Evolutionary conservation across 2,797 vertebrate genomes (phyloP), one percentile per base, ranked within the genome.

Genomic region (Chiloscyllium punctatum): DNA sequence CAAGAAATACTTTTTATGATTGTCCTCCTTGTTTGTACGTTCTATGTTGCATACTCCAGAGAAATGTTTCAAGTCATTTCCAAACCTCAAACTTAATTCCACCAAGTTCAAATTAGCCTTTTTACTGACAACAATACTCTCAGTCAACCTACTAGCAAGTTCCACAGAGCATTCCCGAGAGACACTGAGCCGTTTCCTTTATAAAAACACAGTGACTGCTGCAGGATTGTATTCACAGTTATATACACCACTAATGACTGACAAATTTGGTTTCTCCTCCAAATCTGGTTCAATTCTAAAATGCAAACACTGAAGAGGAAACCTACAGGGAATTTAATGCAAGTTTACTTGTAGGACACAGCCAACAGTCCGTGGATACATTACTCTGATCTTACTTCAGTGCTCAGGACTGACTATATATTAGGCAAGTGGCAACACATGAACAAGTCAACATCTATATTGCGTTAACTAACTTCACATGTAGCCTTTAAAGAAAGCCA

Each of bases 271-370:
- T 53, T 94, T 74, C 94, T 72, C 69, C 94, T 94, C 71, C 71
- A 53, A 27, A 77, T 74, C 42, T 77, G 27, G 48, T 94, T 94
- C 94, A 53, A 74, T 13, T 74, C 94, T 18, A 77, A 95, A 62
- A 77, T 33, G 94, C 42, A 77, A 57, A 4, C 30, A n/a, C 3
- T 25, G 90, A 68, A 92, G 66, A 37, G 6, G 33, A 66, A 95
- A 95, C 69, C 94, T 21, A 9, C 51, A 51, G 94, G 94, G 94
- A 95, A 53, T n/a, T 95, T 95, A 72, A 74, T 18, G 30, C 25
- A 11, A 95, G 30, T 53, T 74, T 16, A 21, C 71, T 94, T 48
- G 69, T 74, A 51, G 23, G 92, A 33, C 13, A 48, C 37, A 94
- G 51, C 48, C 69, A 94, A 69, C 42, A 16, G 68, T 72, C 71